Evolutionary conservation across 2,888 invertebrate species (phyloP), one percentile per base, ranked within the genome.

Genomic region (Slavum lentiscoides): DNA sequence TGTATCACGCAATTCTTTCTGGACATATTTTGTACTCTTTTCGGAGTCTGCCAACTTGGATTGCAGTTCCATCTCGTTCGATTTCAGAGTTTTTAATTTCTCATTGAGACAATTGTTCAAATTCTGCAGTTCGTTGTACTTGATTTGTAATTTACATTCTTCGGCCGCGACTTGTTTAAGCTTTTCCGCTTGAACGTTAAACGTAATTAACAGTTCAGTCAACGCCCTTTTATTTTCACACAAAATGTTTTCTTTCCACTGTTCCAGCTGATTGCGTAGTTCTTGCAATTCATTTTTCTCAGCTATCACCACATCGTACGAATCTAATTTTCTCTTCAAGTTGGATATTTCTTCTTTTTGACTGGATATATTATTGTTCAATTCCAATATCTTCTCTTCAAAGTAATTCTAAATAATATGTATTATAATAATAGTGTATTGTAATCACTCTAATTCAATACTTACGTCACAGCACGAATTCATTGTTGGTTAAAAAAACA

Each of bases 111-210:
- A 70, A 21, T 37, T 37, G n/a, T 70, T 70, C 13, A 3, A 0
- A 3, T 58, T 37, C 58, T 37, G n/a, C n/a, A 70, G 15, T n/a
- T 70, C 37, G 6, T n/a, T n/a, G 7, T 55, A 37, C 55, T 58
- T 55, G 15, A 37, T 3, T n/a, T 70, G n/a, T 37, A 37, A 70
- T 55, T 70, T n/a, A 11, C n/a, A 58, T 58, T 37, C 37, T 3
- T 15, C n/a, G 58, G n/a, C 13, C 1, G n/a, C 13, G 1, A 8
- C 0, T 70, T 70, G n/a, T 15, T 70, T 70, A 6, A 70, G 19
- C 15, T 55, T 70, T n/a, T 70, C 37, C n/a, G 37, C 3, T 70
- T 70, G 70, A 37, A n/a, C n/a, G 19, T 70, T 19, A 37, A 30
- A 58, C n/a, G 7, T 37, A 8, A 6, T n/a, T 15, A n/a, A n/a